These are phyloP conservation scores for Propsilocerus akamusi DNA, from an alignment of 1,140 invertebrate species.

Conservation along the genomic window DNA sequence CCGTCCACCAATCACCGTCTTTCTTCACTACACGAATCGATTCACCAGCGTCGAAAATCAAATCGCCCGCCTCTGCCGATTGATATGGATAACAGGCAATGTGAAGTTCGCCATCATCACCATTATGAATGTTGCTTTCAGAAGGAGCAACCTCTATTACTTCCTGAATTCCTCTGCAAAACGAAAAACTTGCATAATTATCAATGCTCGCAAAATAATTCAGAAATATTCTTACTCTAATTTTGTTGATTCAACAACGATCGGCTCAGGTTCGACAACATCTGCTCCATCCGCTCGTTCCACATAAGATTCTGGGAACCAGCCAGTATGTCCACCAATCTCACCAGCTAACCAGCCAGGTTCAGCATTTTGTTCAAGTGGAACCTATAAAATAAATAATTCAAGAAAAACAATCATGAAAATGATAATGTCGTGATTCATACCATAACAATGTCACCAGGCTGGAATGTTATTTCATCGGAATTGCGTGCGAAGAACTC, in stretches of 20 bases:
- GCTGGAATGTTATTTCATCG: conserved; percentile 88
- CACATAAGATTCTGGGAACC: conserved; percentile 96
- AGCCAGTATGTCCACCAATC: conserved; percentile 67
- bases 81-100: conserved; percentile 68
- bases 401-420: conserved; percentile 26
- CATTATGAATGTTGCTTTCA: not conserved
- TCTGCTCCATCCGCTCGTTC: conserved; percentile 44
- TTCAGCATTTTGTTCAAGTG: conserved; percentile 70
- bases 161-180: conserved; percentile 31
- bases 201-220: conserved; percentile 3
- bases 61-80: conserved; percentile 76
- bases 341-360: conserved; percentile 95
- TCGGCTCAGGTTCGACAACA: conserved; percentile 8
- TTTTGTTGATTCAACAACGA: conserved; percentile 18
- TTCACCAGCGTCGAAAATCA: conserved; percentile 82
- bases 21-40: conserved; percentile 69
- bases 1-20: conserved; percentile 98
- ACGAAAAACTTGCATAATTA: conserved; percentile 7
- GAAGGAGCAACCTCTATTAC: conserved; percentile 8
- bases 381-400: conserved; percentile 24
- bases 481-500: conserved; percentile 82
- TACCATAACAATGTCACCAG: conserved; percentile 83
- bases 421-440: conserved; percentile 11
- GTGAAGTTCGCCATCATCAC: conserved; percentile 51
- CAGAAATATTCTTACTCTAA: conserved; percentile 19